Percentiles rank a stretch among this genome's conserved stretches.
Evolutionary conservation across 2,888 invertebrate genomes (phyloP).

Genomic region (Tetragnatha montana): DNA sequence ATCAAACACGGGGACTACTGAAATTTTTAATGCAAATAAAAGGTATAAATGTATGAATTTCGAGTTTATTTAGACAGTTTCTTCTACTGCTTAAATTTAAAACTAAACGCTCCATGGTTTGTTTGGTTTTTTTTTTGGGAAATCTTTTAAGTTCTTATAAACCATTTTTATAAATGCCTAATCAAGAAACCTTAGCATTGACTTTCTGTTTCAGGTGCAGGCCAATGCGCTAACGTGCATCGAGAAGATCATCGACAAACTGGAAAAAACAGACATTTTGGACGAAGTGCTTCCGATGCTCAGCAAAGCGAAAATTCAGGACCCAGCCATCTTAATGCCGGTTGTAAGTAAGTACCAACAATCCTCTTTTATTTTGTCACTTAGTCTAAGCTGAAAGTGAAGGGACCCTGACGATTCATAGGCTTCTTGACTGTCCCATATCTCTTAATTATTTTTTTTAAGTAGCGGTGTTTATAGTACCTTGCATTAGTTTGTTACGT

Average conservation of each 20-base stretch:
- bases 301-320: constrained; percentile 88
- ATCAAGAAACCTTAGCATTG: no score
- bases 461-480: no score
- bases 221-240: constrained; percentile 77
- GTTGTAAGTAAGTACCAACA: constrained; percentile 90
- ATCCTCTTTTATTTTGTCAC: not conserved
- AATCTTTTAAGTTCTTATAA: not conserved
- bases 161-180: not conserved
- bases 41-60: no score
- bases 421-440: no score
- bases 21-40: no score
- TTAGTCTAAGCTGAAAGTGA: no score
- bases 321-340: constrained; percentile 91
- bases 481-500: no score
- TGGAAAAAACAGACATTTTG: constrained; percentile 90
- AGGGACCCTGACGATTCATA: no score
- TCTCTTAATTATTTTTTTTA: no score
- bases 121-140: not conserved
- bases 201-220: constrained; percentile 74
- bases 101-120: not conserved
- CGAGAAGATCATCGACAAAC: constrained; percentile 87
- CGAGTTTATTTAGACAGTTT: no score
- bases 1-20: no score
- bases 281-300: constrained; percentile 93
- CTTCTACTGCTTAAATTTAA: no score